phyloP scores from a whole-genome alignment of 2,888 invertebrate species.

The Apotomis turbidana region DNA sequence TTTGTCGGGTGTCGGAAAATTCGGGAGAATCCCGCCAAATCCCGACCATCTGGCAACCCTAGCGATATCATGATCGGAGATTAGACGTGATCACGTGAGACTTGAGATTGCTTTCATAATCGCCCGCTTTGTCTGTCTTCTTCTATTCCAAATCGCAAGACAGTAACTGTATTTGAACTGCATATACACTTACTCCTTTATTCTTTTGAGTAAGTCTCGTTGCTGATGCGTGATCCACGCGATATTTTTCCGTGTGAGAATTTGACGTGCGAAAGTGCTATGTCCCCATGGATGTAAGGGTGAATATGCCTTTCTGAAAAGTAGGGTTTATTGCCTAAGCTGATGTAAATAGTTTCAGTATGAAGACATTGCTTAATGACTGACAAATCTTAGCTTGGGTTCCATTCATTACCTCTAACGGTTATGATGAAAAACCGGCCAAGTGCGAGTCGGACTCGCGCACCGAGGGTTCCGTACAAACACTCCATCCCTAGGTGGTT shows the following conservation, averaged over 20 bases:
- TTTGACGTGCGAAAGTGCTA: neutral
- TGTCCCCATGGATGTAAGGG: neutral
- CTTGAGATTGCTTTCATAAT: constrained; percentile 58
- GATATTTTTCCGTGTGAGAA: constrained; percentile 21
- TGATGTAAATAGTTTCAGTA: neutral
- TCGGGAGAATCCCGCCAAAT: too few species aligned
- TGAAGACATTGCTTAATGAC: neutral
- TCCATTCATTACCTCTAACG: too few species aligned
- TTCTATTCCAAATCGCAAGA: neutral
- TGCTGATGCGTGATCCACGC: neutral
- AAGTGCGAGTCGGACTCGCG: too few species aligned
- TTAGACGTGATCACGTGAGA: constrained; percentile 72
- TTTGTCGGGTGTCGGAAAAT: too few species aligned
- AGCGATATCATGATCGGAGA: constrained; percentile 57
- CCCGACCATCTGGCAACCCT: too few species aligned
- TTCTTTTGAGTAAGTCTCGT: neutral
- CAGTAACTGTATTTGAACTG: neutral
- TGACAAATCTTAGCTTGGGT: constrained; percentile 3
- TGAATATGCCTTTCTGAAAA: neutral
- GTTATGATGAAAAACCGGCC: too few species aligned
- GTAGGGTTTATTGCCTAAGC: constrained; percentile 1
- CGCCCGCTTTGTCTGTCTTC: constrained; percentile 22
- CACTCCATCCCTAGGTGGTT: too few species aligned
- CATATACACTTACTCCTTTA: neutral
- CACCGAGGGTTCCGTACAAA: too few species aligned